phyloP scores from a whole-genome alignment of 1,140 invertebrate genomes.

The Pissodes strobi region DNA sequence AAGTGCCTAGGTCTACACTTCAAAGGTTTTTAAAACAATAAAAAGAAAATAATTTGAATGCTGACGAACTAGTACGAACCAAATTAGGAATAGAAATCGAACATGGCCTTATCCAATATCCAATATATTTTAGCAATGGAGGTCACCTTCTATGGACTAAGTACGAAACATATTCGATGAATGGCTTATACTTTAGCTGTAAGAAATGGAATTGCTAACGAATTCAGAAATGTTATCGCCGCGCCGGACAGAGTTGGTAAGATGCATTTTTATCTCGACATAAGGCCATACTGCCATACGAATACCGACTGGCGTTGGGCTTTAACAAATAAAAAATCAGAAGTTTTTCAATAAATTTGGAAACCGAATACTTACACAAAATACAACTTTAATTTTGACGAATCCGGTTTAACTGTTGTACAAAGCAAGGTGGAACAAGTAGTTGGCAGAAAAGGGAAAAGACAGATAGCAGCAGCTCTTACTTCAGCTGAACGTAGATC shows the following conservation, averaged over 20 bases:
- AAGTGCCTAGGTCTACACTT: too few species aligned
- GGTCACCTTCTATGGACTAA: slow-evolving; percentile 5
- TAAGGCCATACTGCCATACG: too few species aligned
- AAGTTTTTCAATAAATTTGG: slow-evolving; percentile 15
- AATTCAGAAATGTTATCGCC: not conserved
- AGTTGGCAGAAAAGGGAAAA: slow-evolving; percentile 45
- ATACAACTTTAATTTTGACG: slow-evolving; percentile 53
- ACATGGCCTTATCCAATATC: too few species aligned
- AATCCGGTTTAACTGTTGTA: slow-evolving; percentile 49
- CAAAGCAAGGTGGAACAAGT: slow-evolving; percentile 47
- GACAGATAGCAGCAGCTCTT: slow-evolving; percentile 46
- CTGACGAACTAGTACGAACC: too few species aligned
- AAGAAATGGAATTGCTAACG: slow-evolving; percentile 9
- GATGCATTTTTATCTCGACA: too few species aligned
- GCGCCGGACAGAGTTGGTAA: slow-evolving; percentile 22
- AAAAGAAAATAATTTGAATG: too few species aligned
- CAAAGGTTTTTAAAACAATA: too few species aligned
- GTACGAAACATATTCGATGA: slow-evolving; percentile 4
- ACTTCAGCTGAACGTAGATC: too few species aligned
- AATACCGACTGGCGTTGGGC: not conserved
- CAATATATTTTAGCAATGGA: slow-evolving; percentile 28
- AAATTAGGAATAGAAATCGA: too few species aligned
- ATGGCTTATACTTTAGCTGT: slow-evolving; percentile 19
- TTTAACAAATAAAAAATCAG: slow-evolving; percentile 19
- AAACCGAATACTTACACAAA: slow-evolving; percentile 40